phyloP scores from a whole-genome alignment of 2,113 vertebrate species.

The Periophthalmus modestus region DNA sequence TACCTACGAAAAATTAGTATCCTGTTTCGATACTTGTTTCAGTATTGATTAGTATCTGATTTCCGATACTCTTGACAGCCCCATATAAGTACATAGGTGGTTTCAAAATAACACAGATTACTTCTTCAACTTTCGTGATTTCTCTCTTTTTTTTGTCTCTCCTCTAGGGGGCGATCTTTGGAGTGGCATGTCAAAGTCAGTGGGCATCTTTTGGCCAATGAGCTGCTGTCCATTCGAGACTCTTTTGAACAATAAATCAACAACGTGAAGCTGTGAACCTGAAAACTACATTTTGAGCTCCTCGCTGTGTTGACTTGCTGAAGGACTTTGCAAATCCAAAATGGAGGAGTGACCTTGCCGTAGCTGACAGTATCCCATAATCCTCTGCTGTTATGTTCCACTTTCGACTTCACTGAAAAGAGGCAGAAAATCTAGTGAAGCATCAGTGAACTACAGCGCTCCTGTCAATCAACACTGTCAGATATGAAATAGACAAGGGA shows the following conservation, averaged over 20 bases:
- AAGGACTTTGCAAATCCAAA: too few relatives aligned
- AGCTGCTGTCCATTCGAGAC: constrained; percentile 72
- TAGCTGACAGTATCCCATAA: background rate
- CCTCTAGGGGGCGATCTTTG: constrained; percentile 76
- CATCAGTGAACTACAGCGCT: background rate
- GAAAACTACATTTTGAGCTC: background rate
- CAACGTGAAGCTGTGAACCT: constrained; percentile 55
- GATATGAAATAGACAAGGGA: background rate
- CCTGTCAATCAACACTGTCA: background rate
- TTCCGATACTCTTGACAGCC: too few relatives aligned
- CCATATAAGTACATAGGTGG: too few relatives aligned
- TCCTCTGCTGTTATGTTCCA: background rate
- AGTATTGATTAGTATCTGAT: too few relatives aligned
- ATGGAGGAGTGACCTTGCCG: background rate
- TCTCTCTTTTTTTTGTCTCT: background rate
- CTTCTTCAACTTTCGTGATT: background rate
- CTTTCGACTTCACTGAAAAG: too few relatives aligned
- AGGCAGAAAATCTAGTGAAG: too few relatives aligned
- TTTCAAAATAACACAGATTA: too few relatives aligned
- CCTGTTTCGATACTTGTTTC: too few relatives aligned
- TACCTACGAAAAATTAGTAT: too few relatives aligned
- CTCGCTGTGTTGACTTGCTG: too few relatives aligned
- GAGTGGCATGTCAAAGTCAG: constrained; percentile 80
- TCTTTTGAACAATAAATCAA: constrained; percentile 64
- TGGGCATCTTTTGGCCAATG: constrained; percentile 73